phyloP scores from a whole-genome alignment of 1,140 invertebrate species.

The Matsumurasca onukii region DNA sequence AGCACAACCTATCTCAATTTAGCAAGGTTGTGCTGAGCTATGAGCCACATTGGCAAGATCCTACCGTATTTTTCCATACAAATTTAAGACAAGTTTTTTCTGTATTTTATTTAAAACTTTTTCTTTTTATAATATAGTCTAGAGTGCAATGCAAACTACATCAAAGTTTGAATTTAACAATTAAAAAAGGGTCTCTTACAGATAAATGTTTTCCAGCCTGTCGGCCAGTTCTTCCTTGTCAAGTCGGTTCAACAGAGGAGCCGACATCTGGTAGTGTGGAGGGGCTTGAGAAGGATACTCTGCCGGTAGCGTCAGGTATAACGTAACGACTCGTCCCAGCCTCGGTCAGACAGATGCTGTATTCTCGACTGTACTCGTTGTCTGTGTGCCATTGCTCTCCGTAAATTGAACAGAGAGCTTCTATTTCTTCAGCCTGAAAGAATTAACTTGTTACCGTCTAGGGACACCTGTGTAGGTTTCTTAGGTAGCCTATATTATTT shows the following conservation, averaged over 20 bases:
- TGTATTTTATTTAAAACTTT: too few relatives aligned
- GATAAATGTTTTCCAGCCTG: constrained; percentile 63
- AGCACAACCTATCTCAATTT: too few relatives aligned
- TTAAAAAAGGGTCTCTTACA: too few relatives aligned
- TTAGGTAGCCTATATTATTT: too few relatives aligned
- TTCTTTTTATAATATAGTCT: too few relatives aligned
- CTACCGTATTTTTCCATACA: too few relatives aligned
- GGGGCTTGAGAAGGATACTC: constrained; percentile 66
- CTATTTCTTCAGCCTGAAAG: constrained; percentile 67
- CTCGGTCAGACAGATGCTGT: constrained; percentile 57
- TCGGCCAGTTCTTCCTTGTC: constrained; percentile 57
- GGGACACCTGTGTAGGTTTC: too few relatives aligned
- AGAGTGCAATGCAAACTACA: too few relatives aligned
- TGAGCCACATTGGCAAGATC: too few relatives aligned
- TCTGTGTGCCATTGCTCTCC: constrained; percentile 66
- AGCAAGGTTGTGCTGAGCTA: too few relatives aligned
- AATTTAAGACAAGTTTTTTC: too few relatives aligned
- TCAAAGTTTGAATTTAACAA: too few relatives aligned
- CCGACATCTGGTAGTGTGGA: constrained; percentile 69
- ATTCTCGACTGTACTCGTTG: constrained; percentile 51
- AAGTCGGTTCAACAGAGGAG: constrained; percentile 63
- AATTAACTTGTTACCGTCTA: constrained; percentile 29
- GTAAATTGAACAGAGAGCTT: constrained; percentile 74
- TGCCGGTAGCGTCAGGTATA: constrained; percentile 59
- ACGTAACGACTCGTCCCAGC: constrained; percentile 51